Base-by-base conservation (phyloP, 2,888 invertebrate genomes). In the Odontocerum albicorne region DNA sequence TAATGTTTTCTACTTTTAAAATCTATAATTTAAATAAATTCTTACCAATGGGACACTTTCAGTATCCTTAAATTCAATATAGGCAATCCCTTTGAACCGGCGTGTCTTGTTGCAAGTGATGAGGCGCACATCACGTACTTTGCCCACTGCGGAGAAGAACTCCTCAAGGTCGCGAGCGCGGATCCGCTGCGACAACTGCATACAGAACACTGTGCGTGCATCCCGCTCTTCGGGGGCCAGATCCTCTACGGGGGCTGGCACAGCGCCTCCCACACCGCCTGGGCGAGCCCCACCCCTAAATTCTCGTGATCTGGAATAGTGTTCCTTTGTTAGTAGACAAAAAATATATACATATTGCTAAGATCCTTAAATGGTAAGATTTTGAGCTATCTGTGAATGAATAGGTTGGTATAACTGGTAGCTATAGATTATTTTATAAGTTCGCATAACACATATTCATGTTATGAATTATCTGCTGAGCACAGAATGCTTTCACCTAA, bases 51-150 rank as follows among this genome's bases (percentile, higher is more conserved):
- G 90, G 6, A 99, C 98, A 60, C 96, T 95, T 75, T 97, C 97
- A 1, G 96, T 92, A 77, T 98, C 97, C 72, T 91, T 90, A 70
- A 99, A 99, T 75, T 99, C 99, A 57, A 99, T 95, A 69, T 99
- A 99, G n/a, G 98, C 94, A 65, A 99, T 98, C 39, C 99, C 99
- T 75, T 99, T 99, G 67, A 98, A 98, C 63, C 98, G 80, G 67
- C 98, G 86, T 0, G 99, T 99, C 74, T 98, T 97, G 74, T 97
- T 98, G 74, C 99, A 99, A 52, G 96, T 96, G 55, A 99, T 99
- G 64, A 99, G 86, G 66, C 98, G 84, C 15, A 99, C 99, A 78
- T 99, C 99, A 64, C 96, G 85, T 55, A 96, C 96, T 83, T 96
- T 96, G 38, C 99, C 99, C 56, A 99, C 97, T 58, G 96, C 92